Conservation (phyloP, 2,888 invertebrate species). For the Yponomeuta sedellus region DNA sequence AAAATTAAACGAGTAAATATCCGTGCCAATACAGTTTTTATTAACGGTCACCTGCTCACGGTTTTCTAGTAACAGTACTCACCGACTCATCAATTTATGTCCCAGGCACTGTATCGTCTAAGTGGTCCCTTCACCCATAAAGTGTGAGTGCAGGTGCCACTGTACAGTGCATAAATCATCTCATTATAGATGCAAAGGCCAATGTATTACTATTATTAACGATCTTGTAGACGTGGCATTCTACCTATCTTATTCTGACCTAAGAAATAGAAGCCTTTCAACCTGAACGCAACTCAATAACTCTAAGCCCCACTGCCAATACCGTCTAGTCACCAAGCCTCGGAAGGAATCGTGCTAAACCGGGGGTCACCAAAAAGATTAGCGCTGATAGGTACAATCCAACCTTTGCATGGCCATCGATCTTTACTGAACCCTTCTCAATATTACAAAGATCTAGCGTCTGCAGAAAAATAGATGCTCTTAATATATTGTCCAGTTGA, state of each 20-base stretch:
- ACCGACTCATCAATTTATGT: too few species aligned
- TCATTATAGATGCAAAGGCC: too few species aligned
- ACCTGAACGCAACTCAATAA: constrained; percentile 1
- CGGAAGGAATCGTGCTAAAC: neutral
- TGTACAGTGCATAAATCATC: too few species aligned
- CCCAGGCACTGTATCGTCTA: too few species aligned
- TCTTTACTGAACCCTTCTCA: constrained; percentile 1
- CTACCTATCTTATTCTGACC: neutral
- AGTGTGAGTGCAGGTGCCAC: too few species aligned
- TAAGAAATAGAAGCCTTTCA: neutral
- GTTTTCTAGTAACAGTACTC: too few species aligned
- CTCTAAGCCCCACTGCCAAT: neutral
- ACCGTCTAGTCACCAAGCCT: neutral
- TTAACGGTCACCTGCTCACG: too few species aligned
- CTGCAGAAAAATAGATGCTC: neutral
- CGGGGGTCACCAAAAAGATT: neutral
- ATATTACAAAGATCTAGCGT: neutral
- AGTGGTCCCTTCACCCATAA: too few species aligned
- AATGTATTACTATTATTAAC: too few species aligned
- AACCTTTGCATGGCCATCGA: neutral
- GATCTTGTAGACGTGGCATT: too few species aligned
- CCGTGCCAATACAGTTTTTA: too few species aligned
- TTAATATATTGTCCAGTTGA: neutral
- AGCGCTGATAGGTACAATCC: neutral
- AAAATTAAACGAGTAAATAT: too few species aligned